phyloP scores from a whole-genome alignment of 2,888 invertebrate genomes.

The Orchestes rusci region DNA sequence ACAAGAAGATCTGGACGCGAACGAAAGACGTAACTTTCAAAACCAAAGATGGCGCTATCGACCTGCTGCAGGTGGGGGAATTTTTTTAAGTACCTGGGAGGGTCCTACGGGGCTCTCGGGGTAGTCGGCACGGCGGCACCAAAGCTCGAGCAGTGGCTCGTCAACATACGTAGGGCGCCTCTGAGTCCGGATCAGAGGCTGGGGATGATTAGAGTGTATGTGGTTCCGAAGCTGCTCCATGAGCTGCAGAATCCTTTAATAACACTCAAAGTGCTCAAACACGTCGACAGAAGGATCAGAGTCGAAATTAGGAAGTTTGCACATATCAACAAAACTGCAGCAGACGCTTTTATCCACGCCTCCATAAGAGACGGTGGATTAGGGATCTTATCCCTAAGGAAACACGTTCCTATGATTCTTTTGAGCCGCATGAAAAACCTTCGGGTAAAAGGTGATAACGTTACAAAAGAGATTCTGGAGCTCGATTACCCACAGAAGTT shows the following conservation, averaged over 20 bases:
- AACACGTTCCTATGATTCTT: conserved; percentile 10
- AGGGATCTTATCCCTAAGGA: conserved; percentile 8
- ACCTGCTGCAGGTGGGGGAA: no score
- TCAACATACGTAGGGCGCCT: conserved; percentile 1
- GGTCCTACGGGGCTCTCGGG: conserved; percentile 3
- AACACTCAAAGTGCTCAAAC: conserved; percentile 1
- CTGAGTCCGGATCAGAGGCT: conserved; percentile 9
- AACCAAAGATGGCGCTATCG: no score
- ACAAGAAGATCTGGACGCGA: no score
- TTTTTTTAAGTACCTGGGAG: conserved; percentile 10
- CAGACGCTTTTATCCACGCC: conserved; percentile 12
- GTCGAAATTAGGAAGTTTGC: conserved; percentile 2
- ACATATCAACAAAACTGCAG: conserved; percentile 2
- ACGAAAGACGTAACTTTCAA: no score
- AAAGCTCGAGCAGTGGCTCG: background rate
- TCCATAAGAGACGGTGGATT: conserved; percentile 5
- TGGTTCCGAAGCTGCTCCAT: conserved; percentile 5
- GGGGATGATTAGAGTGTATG: conserved; percentile 1
- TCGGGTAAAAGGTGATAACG: background rate
- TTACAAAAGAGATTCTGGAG: background rate
- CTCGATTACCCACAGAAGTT: background rate
- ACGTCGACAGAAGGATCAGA: conserved; percentile 5
- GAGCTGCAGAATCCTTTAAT: conserved; percentile 4
- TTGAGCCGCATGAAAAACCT: background rate
- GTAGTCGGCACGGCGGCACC: background rate